Evolutionary conservation across 1,140 invertebrate species (phyloP).

Genomic region (Drosophila mojavensis): DNA sequence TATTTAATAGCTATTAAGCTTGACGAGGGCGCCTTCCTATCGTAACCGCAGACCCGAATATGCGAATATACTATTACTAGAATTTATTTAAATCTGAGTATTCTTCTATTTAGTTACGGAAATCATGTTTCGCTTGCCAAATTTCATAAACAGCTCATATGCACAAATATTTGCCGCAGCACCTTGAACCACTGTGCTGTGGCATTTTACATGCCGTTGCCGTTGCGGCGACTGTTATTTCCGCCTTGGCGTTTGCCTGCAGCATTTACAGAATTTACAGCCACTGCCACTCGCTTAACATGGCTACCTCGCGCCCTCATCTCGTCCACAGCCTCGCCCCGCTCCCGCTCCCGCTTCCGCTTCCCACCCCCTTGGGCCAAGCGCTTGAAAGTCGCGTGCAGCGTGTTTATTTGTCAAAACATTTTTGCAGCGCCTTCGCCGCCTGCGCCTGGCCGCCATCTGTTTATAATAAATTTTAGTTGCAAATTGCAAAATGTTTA

Average conservation of each 20-base stretch:
- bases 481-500: conserved; percentile 71
- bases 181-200: conserved; percentile 41
- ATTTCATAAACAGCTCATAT: conserved; percentile 6
- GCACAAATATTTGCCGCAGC: neutral
- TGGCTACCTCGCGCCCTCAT: neutral
- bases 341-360: neutral
- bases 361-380: neutral
- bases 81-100: too few relatives aligned
- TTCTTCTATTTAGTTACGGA: too few relatives aligned
- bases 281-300: conserved; percentile 18
- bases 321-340: neutral
- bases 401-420: conserved; percentile 78
- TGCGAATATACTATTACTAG: too few relatives aligned
- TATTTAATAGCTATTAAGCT: neutral
- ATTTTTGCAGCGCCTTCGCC: conserved; percentile 58
- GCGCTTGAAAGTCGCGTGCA: conserved; percentile 66
- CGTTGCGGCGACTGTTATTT: conserved; percentile 34
- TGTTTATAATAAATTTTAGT: conserved; percentile 75
- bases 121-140: too few relatives aligned
- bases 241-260: conserved; percentile 44
- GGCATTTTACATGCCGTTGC: conserved; percentile 28
- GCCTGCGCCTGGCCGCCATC: conserved; percentile 58
- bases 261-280: conserved; percentile 36
- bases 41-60: too few relatives aligned
- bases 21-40: neutral